Base-by-base conservation (phyloP, 1,140 invertebrate species). In the Zaprionus camerounensis region DNA sequence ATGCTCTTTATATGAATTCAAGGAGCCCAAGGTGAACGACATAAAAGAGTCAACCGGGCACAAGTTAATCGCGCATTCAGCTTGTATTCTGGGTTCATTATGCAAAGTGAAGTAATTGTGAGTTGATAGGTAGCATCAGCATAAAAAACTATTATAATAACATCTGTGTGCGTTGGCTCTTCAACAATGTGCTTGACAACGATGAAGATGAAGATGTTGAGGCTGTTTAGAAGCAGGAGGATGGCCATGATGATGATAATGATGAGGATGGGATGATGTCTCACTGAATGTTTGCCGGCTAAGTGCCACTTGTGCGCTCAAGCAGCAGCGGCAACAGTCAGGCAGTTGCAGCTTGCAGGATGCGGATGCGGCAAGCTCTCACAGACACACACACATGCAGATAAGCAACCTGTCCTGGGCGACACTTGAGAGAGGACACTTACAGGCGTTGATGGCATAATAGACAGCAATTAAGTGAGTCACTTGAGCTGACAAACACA, bases 381-480 rank as follows among this genome's bases (percentile, higher is more conserved):
- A 49, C 9, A 61, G 61, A 81, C 62, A 49, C 76, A 67, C 31
- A 71, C 24, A 9, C 31, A 38, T 41, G 67, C 53, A 57, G 71
- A 74, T 78, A 74, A 69, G 71, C 61, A 71, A 80, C 72, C 73
- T 76, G 80, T 77, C 7, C 61, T 58, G 41, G 24, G 28, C 53
- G 81, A 58, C 79, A 82, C 81, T 85, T 80, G 71, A 88, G 67
- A 17, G 41, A 75, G 76, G 62, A 80, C 81, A 80, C 83, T 80
- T 63, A 57, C 70, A 77, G 76, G 85, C 85, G 85, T 90, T 90
- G 85, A 85, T 90, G 85, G 79, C 85, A 82, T 90, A 90, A 90
- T 90, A 85, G 85, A 90, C 85, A 80, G 85, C 85, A 90, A 90
- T 90, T 90, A 90, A 85, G 70, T 80, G 85, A 80, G 72, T 68